Percentiles rank a stretch among this genome's conserved stretches.
These are phyloP conservation scores for Leptinotarsa defecta DNA, from an alignment of 1,140 invertebrate genomes.

Conservation along the genomic window DNA sequence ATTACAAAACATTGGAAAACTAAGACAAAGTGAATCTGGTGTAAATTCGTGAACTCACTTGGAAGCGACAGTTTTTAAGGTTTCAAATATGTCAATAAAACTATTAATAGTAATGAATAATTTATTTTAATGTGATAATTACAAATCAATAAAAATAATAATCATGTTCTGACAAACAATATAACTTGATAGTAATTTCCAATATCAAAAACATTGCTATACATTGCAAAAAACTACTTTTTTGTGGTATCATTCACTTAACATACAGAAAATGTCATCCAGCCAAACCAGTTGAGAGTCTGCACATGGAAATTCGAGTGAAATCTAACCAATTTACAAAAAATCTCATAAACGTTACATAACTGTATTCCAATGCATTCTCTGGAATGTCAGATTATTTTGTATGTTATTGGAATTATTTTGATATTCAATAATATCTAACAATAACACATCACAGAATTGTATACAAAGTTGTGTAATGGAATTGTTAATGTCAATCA, in stretches of 20 bases:
- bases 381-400: neutral
- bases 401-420: neutral
- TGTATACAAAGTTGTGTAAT: too few species aligned
- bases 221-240: neutral
- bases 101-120: too few species aligned
- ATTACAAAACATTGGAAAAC: too few species aligned
- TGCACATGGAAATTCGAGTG: neutral
- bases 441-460: too few species aligned
- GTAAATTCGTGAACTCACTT: too few species aligned
- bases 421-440: too few species aligned
- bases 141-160: too few species aligned
- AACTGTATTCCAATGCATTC: neutral
- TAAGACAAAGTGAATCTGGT: too few species aligned
- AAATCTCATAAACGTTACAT: neutral
- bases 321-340: neutral
- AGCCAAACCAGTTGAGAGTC: neutral
- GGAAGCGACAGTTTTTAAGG: too few species aligned
- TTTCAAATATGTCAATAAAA: too few species aligned
- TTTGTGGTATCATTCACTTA: neutral
- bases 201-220: neutral
- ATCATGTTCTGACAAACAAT: neutral
- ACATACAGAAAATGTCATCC: neutral
- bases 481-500: too few species aligned
- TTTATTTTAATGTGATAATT: too few species aligned
- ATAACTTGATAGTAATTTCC: neutral